Evolutionary conservation across 2,797 vertebrate genomes (phyloP).

Genomic region (Bradypodion pumilum): DNA sequence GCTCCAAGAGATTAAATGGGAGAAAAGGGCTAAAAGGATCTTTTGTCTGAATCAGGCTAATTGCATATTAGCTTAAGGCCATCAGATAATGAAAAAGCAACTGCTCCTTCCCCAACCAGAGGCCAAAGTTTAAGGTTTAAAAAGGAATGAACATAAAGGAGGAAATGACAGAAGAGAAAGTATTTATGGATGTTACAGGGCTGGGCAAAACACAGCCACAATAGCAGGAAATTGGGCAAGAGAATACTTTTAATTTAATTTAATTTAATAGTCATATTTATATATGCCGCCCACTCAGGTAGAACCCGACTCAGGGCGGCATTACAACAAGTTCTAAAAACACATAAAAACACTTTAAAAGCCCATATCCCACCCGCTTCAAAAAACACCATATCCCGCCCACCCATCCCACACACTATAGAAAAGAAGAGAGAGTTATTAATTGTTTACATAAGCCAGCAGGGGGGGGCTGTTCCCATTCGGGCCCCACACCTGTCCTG

Average conservation of each 20-base stretch:
- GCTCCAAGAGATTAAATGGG: background rate
- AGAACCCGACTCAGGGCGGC: too few species aligned
- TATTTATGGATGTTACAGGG: background rate
- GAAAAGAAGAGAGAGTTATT: too few species aligned
- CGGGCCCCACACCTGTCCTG: too few species aligned
- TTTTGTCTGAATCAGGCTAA: background rate
- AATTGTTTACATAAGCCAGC: too few species aligned
- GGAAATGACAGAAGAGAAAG: background rate
- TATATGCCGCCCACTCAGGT: too few species aligned
- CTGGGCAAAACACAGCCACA: background rate
- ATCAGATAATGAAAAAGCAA: background rate
- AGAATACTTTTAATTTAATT: background rate
- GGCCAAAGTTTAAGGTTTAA: background rate
- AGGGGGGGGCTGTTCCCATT: too few species aligned
- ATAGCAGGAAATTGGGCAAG: conserved; percentile 8
- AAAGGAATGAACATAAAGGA: background rate
- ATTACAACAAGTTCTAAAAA: too few species aligned
- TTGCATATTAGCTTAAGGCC: conserved; percentile 1
- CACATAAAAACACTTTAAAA: too few species aligned
- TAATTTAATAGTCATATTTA: too few species aligned
- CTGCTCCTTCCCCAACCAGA: background rate
- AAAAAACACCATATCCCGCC: too few species aligned
- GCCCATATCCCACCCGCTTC: too few species aligned
- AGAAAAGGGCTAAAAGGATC: background rate
- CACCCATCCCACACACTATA: too few species aligned